A percentile compares a stretch with the other conserved stretches of the same genome.
Evolutionary conservation across 2,888 invertebrate species (phyloP).

Genomic region (Balanococcus diminutus): DNA sequence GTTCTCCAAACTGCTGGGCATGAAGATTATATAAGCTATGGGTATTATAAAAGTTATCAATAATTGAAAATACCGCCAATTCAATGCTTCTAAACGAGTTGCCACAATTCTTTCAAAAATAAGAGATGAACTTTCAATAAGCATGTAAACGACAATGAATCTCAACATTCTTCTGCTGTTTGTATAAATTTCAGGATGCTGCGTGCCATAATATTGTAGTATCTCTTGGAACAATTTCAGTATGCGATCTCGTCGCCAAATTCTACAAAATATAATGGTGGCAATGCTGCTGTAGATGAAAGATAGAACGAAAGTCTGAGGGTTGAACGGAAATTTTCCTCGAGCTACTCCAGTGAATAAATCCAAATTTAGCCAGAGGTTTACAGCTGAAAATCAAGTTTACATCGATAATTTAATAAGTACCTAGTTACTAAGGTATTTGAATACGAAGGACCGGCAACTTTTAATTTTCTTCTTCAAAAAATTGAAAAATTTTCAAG

Average conservation of each 20-base stretch:
- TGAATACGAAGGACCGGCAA: too few relatives aligned
- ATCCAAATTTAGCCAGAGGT: slow-evolving; percentile 3
- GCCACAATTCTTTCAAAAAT: too few relatives aligned
- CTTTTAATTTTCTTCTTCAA: too few relatives aligned
- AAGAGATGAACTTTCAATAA: background rate
- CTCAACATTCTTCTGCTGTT: background rate
- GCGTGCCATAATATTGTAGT: background rate
- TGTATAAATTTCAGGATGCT: background rate
- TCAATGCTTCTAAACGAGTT: background rate
- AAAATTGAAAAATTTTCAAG: too few relatives aligned
- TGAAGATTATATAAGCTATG: background rate
- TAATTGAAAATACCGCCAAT: background rate
- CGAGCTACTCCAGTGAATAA: background rate
- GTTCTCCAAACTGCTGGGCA: background rate
- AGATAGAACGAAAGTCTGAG: background rate
- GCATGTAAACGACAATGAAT: background rate
- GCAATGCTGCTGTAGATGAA: background rate
- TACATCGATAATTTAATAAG: too few relatives aligned
- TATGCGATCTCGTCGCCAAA: slow-evolving; percentile 7
- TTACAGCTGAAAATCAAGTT: slow-evolving; percentile 3
- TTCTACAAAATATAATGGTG: background rate
- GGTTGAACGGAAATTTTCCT: background rate
- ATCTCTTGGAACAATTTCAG: slow-evolving; percentile 3
- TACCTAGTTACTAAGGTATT: too few relatives aligned
- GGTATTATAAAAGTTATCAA: background rate